A percentile compares a stretch with the other conserved stretches of the same genome.
phyloP scores from a whole-genome alignment of 1,140 invertebrate genomes.

The Papilio dardanus region DNA sequence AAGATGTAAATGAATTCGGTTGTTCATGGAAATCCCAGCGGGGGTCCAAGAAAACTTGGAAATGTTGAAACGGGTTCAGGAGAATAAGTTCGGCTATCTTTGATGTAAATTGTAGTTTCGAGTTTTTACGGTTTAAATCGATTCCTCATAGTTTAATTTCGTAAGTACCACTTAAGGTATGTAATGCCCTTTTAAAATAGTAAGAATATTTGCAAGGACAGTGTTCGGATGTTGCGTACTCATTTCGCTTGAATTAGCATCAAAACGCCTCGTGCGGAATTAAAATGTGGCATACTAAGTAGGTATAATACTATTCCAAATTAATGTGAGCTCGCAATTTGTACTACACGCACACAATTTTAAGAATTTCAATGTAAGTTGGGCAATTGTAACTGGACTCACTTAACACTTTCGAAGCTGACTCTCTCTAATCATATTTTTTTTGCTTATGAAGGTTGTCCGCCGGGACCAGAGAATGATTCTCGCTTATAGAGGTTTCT shows the following conservation, averaged over 20 bases:
- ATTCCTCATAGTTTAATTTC: background rate
- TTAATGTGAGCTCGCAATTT: background rate
- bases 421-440: too few species aligned
- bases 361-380: too few species aligned
- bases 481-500: too few species aligned
- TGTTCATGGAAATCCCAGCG: too few species aligned
- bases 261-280: slow-evolving; percentile 28
- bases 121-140: background rate
- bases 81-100: too few species aligned
- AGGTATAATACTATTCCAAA: background rate
- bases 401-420: background rate
- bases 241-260: slow-evolving; percentile 38
- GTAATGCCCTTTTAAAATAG: background rate
- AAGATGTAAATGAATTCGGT: too few species aligned
- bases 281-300: slow-evolving; percentile 22
- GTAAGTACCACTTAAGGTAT: background rate
- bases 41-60: too few species aligned
- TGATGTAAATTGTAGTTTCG: too few species aligned
- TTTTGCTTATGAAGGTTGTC: too few species aligned
- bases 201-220: slow-evolving; percentile 15
- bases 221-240: slow-evolving; percentile 44
- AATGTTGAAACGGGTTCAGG: too few species aligned
- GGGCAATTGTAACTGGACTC: background rate
- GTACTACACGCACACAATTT: background rate
- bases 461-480: too few species aligned